These are phyloP conservation scores for Emydura subglobosa DNA, from an alignment of 2,113 vertebrate genomes.

Conservation along the genomic window DNA sequence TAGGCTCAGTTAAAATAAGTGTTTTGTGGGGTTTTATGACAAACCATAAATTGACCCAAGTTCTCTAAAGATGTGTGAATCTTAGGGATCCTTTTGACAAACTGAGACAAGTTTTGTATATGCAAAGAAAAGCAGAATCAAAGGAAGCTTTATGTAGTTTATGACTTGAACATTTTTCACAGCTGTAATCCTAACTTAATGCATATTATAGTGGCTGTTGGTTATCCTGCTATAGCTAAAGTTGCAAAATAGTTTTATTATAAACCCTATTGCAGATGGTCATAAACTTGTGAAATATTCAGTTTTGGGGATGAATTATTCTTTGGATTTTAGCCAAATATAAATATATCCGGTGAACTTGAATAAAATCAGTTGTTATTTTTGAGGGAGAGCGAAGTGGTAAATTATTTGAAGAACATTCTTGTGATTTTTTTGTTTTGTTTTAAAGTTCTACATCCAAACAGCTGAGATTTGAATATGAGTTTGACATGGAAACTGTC, in stretches of 20 bases:
- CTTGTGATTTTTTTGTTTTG: no score
- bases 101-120: conserved; percentile 18
- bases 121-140: conserved; percentile 47
- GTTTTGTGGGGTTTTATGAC: neutral
- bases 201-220: conserved; percentile 15
- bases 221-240: conserved; percentile 12
- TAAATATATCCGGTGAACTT: neutral
- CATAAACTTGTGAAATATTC: conserved; percentile 49
- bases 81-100: conserved; percentile 36
- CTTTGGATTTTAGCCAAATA: conserved; percentile 15
- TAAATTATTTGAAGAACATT: neutral
- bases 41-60: neutral
- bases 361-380: conserved; percentile 15
- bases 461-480: conserved; percentile 3
- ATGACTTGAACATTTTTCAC: conserved; percentile 59
- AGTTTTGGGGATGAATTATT: conserved; percentile 45
- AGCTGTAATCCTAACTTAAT: conserved; percentile 60
- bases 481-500: conserved; percentile 36
- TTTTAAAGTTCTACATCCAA: neutral
- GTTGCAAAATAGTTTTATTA: conserved; percentile 53
- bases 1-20: conserved; percentile 6
- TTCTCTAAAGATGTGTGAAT: conserved; percentile 63
- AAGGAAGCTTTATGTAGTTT: conserved; percentile 43
- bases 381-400: neutral
- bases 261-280: conserved; percentile 53